Percentiles rank a stretch among this genome's conserved stretches.
Evolutionary conservation across 1,140 invertebrate species (phyloP).

Genomic region (Drosophila sechellia): DNA sequence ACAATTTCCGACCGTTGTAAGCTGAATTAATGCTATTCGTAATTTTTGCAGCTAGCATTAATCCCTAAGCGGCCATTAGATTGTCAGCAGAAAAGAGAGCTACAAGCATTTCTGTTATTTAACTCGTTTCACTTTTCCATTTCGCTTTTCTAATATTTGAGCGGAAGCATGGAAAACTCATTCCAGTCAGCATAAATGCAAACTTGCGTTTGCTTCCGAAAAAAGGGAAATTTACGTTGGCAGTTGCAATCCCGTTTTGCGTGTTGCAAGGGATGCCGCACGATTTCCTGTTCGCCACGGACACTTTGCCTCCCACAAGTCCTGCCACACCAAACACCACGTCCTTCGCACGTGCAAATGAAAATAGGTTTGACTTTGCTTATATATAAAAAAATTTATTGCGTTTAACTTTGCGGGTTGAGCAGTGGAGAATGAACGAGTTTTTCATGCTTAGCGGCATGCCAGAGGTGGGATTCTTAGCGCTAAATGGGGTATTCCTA

Average conservation of each 20-base stretch:
- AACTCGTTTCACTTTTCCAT: slow-evolving; percentile 19
- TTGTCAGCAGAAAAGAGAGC: slow-evolving; percentile 6
- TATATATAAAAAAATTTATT: slow-evolving; percentile 59
- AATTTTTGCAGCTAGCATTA: background rate
- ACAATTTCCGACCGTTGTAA: background rate
- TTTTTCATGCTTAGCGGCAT: slow-evolving; percentile 71
- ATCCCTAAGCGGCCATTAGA: slow-evolving; percentile 10
- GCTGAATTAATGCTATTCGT: slow-evolving; percentile 5
- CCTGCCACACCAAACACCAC: slow-evolving; percentile 1
- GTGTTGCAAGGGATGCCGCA: slow-evolving; percentile 57
- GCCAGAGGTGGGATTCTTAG: slow-evolving; percentile 30
- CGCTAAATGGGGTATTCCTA: slow-evolving; percentile 40
- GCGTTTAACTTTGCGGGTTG: slow-evolving; percentile 52
- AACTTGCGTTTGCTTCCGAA: slow-evolving; percentile 30
- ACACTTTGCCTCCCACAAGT: slow-evolving; percentile 12
- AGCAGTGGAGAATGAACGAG: slow-evolving; percentile 27
- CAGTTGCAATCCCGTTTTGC: slow-evolving; percentile 67
- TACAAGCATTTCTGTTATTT: slow-evolving; percentile 8
- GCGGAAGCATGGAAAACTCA: slow-evolving; percentile 10
- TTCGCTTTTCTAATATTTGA: slow-evolving; percentile 22
- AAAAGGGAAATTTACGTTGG: slow-evolving; percentile 65
- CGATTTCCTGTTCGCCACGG: slow-evolving; percentile 48
- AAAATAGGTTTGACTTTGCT: slow-evolving; percentile 25
- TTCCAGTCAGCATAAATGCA: slow-evolving; percentile 32
- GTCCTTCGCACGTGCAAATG: slow-evolving; percentile 25